phyloP scores from a whole-genome alignment of 2,797 vertebrate species.

The Xyrichtys novacula region DNA sequence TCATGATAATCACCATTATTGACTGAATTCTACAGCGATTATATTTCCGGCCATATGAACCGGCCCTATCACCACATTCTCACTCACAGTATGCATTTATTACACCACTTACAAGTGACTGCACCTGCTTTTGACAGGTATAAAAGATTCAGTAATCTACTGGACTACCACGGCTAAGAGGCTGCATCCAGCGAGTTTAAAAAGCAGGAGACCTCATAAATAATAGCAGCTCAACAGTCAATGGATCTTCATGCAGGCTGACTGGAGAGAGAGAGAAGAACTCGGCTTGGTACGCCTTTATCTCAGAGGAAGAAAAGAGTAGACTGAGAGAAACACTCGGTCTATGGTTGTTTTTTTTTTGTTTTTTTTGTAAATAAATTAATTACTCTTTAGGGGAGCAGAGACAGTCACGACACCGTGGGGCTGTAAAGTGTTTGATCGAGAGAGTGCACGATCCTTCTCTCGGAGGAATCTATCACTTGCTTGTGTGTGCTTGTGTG shows the following conservation, averaged over 20 bases:
- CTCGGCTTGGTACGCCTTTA: constrained; percentile 33
- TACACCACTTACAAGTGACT: background rate
- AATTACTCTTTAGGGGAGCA: constrained; percentile 59
- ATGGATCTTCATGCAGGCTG: constrained; percentile 41
- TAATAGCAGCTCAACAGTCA: constrained; percentile 50
- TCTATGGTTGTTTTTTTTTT: constrained; percentile 23
- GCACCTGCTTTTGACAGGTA: constrained; percentile 29
- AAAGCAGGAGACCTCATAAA: constrained; percentile 57
- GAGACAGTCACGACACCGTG: constrained; percentile 21
- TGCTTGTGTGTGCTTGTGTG: constrained; percentile 38
- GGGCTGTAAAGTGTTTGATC: constrained; percentile 36
- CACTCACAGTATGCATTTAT: background rate
- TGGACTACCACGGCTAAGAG: constrained; percentile 39
- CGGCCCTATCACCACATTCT: background rate
- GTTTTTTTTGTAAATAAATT: constrained; percentile 59
- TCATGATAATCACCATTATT: no score
- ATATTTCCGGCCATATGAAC: no score
- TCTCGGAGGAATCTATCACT: constrained; percentile 33
- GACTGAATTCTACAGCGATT: no score
- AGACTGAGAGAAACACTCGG: constrained; percentile 19
- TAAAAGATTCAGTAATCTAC: constrained; percentile 53
- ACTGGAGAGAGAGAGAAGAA: constrained; percentile 30
- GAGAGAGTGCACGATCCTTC: constrained; percentile 1
- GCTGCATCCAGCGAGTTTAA: constrained; percentile 36
- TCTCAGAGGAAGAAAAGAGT: constrained; percentile 20